A percentile compares a stretch with the other conserved stretches of the same genome.
Conservation (phyloP, 2,113 vertebrate species). For the Saguinus imperator region DNA sequence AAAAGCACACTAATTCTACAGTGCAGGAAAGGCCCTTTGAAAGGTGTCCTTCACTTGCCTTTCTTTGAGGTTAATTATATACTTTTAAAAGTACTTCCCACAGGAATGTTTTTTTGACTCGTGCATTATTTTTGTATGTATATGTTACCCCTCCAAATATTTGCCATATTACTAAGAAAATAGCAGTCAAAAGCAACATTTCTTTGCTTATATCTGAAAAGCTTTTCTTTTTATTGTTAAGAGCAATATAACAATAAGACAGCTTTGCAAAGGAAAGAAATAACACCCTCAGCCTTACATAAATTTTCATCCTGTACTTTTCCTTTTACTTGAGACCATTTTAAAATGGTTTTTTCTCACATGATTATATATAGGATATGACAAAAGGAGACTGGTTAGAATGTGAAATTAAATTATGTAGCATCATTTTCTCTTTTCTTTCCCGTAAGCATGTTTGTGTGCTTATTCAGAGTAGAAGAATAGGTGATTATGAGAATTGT, state of each 20-base stretch:
- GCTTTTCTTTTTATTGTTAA: slow-evolving; percentile 14
- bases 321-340: slow-evolving; percentile 28
- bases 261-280: slow-evolving; percentile 34
- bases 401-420: background rate
- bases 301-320: background rate
- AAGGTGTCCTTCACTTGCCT: slow-evolving; percentile 76
- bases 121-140: slow-evolving; percentile 68
- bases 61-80: slow-evolving; percentile 73
- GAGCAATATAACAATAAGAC: background rate
- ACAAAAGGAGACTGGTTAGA: background rate
- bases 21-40: slow-evolving; percentile 67
- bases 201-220: background rate
- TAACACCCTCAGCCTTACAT: background rate
- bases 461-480: background rate
- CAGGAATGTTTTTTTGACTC: slow-evolving; percentile 53
- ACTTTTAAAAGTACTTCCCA: slow-evolving; percentile 68
- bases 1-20: slow-evolving; percentile 71
- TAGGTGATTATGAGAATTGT: background rate
- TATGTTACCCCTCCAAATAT: background rate
- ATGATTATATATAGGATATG: background rate
- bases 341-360: background rate
- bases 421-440: background rate
- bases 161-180: slow-evolving; percentile 54
- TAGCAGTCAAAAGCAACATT: slow-evolving; percentile 17
- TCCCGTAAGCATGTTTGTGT: slow-evolving; percentile 12